Evolutionary conservation across 2,888 invertebrate species (phyloP).

Genomic region (Trissolcus brochymenae): DNA sequence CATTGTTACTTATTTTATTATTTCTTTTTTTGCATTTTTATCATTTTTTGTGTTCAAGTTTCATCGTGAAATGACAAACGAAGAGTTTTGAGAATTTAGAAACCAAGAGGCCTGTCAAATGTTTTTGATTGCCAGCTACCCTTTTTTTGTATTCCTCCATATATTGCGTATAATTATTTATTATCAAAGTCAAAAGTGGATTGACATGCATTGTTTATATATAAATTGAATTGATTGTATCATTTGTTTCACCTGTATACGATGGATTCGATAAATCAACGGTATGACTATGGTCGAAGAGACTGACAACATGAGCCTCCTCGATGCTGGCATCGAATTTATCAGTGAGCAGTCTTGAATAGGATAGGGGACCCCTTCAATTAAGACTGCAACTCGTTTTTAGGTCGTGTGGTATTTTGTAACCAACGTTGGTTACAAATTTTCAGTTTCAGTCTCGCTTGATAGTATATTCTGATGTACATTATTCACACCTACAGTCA

Average conservation of each 20-base stretch:
- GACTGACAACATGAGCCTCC: conserved; percentile 19
- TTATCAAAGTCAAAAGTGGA: conserved; percentile 59
- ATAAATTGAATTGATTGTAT: conserved; percentile 65
- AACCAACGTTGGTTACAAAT: neutral
- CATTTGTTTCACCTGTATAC: conserved; percentile 61
- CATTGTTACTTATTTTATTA: neutral
- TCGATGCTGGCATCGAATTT: conserved; percentile 44
- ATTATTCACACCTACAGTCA: too few relatives aligned
- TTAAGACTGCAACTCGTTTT: neutral
- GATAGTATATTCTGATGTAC: neutral
- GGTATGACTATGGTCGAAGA: conserved; percentile 34
- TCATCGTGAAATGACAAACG: too few relatives aligned
- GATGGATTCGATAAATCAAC: conserved; percentile 52
- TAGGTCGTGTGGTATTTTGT: neutral
- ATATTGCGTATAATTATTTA: conserved; percentile 33
- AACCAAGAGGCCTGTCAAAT: too few relatives aligned
- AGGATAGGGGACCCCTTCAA: conserved; percentile 51
- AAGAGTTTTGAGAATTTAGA: too few relatives aligned
- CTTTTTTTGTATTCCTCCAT: conserved; percentile 5
- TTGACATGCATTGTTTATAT: conserved; percentile 63
- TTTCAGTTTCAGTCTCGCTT: conserved; percentile 2
- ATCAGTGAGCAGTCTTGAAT: conserved; percentile 56
- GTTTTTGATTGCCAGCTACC: neutral
- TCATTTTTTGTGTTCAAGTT: too few relatives aligned
- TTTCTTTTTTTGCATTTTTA: too few relatives aligned